phyloP scores from a whole-genome alignment of 2,888 invertebrate species.

The Plebejus melissa region DNA sequence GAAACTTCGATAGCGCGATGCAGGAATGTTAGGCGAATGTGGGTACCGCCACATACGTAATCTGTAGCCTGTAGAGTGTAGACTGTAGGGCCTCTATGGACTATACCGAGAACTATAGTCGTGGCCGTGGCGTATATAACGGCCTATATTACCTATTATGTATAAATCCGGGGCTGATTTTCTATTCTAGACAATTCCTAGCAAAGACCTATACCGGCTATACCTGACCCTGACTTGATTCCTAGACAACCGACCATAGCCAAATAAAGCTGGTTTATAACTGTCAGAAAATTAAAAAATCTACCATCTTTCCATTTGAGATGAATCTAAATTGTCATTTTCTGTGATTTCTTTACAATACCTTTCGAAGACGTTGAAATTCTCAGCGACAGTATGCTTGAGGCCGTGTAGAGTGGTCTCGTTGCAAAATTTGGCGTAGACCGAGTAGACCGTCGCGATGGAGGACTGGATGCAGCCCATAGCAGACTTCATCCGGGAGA shows the following conservation, averaged over 20 bases:
- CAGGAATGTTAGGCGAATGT: no score
- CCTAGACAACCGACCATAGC: background rate
- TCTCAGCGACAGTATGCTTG: slow-evolving; percentile 65
- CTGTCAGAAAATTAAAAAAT: slow-evolving; percentile 31
- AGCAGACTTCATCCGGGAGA: slow-evolving; percentile 52
- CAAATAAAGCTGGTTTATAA: background rate
- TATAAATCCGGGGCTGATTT: no score
- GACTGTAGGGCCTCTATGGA: no score
- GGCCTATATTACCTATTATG: no score
- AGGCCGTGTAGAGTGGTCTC: slow-evolving; percentile 69
- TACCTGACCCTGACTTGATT: background rate
- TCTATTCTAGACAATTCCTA: background rate
- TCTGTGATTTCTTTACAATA: slow-evolving; percentile 37
- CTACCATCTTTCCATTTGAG: background rate
- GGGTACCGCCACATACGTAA: no score
- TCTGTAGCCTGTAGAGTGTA: no score
- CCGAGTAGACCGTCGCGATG: slow-evolving; percentile 44
- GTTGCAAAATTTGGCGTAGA: slow-evolving; percentile 60
- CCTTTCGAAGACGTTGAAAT: slow-evolving; percentile 66
- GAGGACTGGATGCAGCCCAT: slow-evolving; percentile 45
- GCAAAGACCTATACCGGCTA: no score
- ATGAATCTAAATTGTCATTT: slow-evolving; percentile 27
- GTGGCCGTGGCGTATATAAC: no score
- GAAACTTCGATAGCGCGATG: no score
- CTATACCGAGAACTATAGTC: no score